These are phyloP conservation scores for Paradoxurus hermaphroditus DNA, from an alignment of 2,113 vertebrate species.

Conservation along the genomic window DNA sequence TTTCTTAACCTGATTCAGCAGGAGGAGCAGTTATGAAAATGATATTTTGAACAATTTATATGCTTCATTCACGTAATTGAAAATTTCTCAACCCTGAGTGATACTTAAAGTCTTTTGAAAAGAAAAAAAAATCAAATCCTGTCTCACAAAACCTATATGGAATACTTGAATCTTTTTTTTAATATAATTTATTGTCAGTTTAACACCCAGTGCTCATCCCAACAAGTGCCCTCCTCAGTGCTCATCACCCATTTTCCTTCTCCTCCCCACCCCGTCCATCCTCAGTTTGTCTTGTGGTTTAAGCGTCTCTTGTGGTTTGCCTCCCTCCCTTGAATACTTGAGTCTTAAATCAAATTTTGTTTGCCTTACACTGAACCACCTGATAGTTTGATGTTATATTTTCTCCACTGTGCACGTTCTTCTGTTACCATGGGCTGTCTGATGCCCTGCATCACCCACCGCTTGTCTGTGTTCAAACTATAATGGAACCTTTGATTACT, in stretches of 20 bases:
- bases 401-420: neutral
- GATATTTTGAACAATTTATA: neutral
- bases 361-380: neutral
- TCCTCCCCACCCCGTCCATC: too few relatives aligned
- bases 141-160: too few relatives aligned
- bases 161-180: too few relatives aligned
- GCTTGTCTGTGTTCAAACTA: neutral
- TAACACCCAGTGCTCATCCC: too few relatives aligned
- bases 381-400: neutral
- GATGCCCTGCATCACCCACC: accelerated
- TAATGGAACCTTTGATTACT: neutral
- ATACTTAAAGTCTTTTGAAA: neutral
- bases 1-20: neutral
- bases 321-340: too few relatives aligned
- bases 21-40: neutral
- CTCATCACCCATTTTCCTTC: too few relatives aligned
- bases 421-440: neutral
- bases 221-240: too few relatives aligned
- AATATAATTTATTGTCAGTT: too few relatives aligned
- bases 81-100: neutral
- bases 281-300: too few relatives aligned
- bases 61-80: neutral
- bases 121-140: neutral
- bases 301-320: too few relatives aligned
- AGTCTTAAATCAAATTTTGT: neutral